Evolutionary conservation across 2,113 vertebrate genomes (phyloP).

Genomic region (Camelus bactrianus): DNA sequence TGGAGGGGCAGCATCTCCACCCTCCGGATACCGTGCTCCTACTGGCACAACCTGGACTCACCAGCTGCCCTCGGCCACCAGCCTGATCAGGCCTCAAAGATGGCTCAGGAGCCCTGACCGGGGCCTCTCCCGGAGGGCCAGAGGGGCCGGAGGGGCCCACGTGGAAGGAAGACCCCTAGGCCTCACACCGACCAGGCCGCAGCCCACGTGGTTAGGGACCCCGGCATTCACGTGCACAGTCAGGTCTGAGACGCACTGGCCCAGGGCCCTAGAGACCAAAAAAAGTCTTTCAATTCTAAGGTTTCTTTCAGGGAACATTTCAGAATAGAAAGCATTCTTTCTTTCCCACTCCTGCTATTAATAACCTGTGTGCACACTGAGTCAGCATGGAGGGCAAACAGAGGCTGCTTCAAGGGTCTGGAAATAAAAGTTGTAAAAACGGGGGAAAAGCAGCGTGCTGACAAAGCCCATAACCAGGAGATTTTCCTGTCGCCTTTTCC

Average conservation of each 20-base stretch:
- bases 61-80: neutral
- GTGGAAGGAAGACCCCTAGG: neutral
- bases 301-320: neutral
- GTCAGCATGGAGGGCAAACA: neutral
- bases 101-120: neutral
- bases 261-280: neutral
- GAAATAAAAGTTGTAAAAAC: constrained; percentile 18
- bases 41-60: neutral
- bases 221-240: neutral
- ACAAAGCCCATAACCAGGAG: neutral
- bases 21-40: neutral
- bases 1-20: neutral
- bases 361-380: neutral
- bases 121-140: neutral
- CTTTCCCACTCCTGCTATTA: neutral
- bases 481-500: neutral
- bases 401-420: neutral
- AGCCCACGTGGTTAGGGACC: neutral
- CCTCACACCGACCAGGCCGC: neutral
- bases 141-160: neutral
- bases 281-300: neutral
- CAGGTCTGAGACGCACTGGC: neutral
- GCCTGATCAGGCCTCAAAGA: neutral
- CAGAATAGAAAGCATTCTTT: neutral
- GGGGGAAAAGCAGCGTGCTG: neutral